Evolutionary conservation across 2,113 vertebrate genomes (phyloP).

Genomic region (Pseudopipra pipra): DNA sequence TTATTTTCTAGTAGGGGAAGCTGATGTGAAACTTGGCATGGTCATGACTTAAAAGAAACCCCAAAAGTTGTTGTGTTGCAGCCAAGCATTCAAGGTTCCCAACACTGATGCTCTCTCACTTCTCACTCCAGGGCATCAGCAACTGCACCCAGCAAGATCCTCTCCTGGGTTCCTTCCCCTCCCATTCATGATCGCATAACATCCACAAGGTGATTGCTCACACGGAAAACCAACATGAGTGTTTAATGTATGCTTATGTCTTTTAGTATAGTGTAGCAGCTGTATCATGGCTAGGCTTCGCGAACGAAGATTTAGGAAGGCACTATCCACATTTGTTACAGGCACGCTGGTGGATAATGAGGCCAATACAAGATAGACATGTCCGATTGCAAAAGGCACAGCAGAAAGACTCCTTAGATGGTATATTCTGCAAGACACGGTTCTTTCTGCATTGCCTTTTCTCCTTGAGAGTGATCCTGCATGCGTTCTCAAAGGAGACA

Average conservation of each 20-base stretch:
- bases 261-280: conserved; percentile 5
- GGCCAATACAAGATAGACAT: too few relatives aligned
- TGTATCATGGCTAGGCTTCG: too few relatives aligned
- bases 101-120: not conserved
- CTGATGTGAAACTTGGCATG: not conserved
- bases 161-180: not conserved
- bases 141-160: not conserved
- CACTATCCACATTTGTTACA: too few relatives aligned
- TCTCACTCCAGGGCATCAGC: not conserved
- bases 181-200: not conserved
- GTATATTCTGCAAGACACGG: too few relatives aligned
- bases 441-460: too few relatives aligned
- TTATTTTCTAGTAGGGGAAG: not conserved
- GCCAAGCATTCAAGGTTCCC: not conserved
- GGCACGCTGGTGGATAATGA: too few relatives aligned
- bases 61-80: not conserved
- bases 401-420: too few relatives aligned
- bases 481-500: too few relatives aligned
- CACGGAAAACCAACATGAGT: not conserved
- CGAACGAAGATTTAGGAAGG: too few relatives aligned
- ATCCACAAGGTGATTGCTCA: not conserved
- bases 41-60: not conserved
- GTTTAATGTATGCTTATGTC: not conserved
- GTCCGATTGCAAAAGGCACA: too few relatives aligned
- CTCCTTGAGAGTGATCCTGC: too few relatives aligned